Evolutionary conservation across 64 coral and sea anemone genomes (phyloP), one percentile per base, ranked within the genome.

Genomic region (Astreopora myriophthalma): DNA sequence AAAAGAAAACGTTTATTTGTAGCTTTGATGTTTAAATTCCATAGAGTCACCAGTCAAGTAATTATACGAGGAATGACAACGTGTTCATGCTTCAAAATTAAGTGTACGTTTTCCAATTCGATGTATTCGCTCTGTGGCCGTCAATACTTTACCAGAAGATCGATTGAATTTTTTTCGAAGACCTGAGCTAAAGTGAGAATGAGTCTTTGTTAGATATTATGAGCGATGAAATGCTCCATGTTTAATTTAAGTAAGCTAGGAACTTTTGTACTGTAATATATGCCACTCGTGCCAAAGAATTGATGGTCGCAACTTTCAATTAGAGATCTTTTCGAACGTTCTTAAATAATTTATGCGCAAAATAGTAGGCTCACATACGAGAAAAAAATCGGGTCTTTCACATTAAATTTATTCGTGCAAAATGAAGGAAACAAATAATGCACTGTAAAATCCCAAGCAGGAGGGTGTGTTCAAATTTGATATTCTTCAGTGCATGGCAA

Each of bases 271-370:
- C n/a, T n/a, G n/a, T n/a, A n/a, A n/a, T n/a, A n/a, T 46, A 46
- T 46, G 5, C 42, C 42, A 46, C 11, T 46, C 11, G 11, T 11
- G 42, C 42, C 5, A 46, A 55, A 16, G 13, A 55, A 55, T 55
- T 55, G 51, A 13, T 3, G 0, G 10, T 55, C 3, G 51, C 1
- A 71, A 28, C 51, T 10, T 30, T 13, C 5, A 29, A 1, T 28
- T 37, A 19, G 31, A 80, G 16, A 27, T 80, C 76, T 65, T 65
- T 38, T 36, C 10, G 10, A 19, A 14, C 12, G 0, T n/a, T 38
- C 22, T 12, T 83, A n/a, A 83, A 83, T 83, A 83, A 83, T 83
- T 83, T 12, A 83, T n/a, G 34, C 39, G 33, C 20, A 65, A 64
- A n/a, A 81, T 34, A 17, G 8, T 22, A n/a, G n/a, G n/a, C n/a